Conservation (phyloP, 1,140 invertebrate genomes). For the Hermatobates lingyangjiaoensis region DNA sequence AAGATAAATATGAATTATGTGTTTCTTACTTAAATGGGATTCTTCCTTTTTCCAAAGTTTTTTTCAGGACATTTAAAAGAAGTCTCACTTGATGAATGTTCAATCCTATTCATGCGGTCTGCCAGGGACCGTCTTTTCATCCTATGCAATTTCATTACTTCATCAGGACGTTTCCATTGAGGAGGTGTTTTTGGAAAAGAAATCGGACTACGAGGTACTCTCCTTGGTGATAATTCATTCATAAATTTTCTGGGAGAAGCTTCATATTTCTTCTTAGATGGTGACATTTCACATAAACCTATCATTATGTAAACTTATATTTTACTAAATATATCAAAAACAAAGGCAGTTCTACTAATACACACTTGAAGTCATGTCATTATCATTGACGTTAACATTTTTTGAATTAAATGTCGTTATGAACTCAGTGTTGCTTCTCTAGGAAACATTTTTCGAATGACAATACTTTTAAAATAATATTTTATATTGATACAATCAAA, state of each 20-base stretch:
- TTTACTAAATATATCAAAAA: too few species aligned
- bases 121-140: conserved; percentile 45
- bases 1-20: background rate
- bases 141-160: conserved; percentile 46
- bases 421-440: too few species aligned
- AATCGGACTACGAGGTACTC: conserved; percentile 3
- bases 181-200: conserved; percentile 14
- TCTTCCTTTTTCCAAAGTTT: conserved; percentile 24
- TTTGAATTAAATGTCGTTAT: too few species aligned
- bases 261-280: too few species aligned
- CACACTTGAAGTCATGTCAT: too few species aligned
- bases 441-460: too few species aligned
- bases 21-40: conserved; percentile 36
- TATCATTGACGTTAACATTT: too few species aligned
- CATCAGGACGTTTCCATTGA: conserved; percentile 36
- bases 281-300: too few species aligned
- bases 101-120: conserved; percentile 29
- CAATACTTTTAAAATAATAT: too few species aligned
- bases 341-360: too few species aligned
- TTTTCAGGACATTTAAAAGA: conserved; percentile 6
- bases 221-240: conserved; percentile 3
- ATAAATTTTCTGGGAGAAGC: background rate
- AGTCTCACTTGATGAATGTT: conserved; percentile 6
- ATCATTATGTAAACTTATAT: too few species aligned
- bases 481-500: too few species aligned